Percentiles rank a stretch among this genome's conserved stretches.
Evolutionary conservation across 2,113 vertebrate species (phyloP).

Genomic region (Chunga burmeisteri): DNA sequence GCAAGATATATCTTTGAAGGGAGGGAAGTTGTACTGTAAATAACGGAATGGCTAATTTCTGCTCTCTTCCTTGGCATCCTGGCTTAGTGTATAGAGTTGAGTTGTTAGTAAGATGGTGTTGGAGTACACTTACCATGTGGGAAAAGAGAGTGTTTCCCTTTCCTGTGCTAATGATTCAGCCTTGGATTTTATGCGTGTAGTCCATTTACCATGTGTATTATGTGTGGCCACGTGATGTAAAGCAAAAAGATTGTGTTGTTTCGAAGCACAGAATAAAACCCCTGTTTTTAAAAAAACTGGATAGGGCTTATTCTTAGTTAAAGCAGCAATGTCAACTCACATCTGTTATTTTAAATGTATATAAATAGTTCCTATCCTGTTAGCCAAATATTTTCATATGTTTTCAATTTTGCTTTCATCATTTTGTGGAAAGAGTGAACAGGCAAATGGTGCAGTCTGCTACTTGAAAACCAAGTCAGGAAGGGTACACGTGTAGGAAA

Average conservation of each 20-base stretch:
- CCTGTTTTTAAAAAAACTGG: neutral
- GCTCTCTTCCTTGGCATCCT: neutral
- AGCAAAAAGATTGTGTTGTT: neutral
- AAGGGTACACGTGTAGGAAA: neutral
- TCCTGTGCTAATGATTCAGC: neutral
- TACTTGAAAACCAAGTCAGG: neutral
- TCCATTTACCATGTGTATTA: neutral
- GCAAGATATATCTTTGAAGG: neutral
- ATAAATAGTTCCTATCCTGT: constrained; percentile 4
- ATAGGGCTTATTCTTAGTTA: neutral
- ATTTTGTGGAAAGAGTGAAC: neutral
- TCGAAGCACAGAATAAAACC: accelerated
- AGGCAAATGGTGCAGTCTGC: neutral
- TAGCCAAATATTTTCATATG: constrained; percentile 30
- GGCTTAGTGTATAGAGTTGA: neutral
- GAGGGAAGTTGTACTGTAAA: neutral
- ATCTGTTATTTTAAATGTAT: constrained; percentile 24
- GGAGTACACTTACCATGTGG: neutral
- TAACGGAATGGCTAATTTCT: neutral
- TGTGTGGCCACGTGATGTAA: neutral
- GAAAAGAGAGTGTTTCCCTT: neutral
- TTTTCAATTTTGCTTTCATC: constrained; percentile 41
- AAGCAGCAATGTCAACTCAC: neutral
- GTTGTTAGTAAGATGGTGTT: neutral
- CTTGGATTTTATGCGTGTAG: neutral